phyloP scores from a whole-genome alignment of 2,888 invertebrate genomes.

The Caradrina clavipalpis region DNA sequence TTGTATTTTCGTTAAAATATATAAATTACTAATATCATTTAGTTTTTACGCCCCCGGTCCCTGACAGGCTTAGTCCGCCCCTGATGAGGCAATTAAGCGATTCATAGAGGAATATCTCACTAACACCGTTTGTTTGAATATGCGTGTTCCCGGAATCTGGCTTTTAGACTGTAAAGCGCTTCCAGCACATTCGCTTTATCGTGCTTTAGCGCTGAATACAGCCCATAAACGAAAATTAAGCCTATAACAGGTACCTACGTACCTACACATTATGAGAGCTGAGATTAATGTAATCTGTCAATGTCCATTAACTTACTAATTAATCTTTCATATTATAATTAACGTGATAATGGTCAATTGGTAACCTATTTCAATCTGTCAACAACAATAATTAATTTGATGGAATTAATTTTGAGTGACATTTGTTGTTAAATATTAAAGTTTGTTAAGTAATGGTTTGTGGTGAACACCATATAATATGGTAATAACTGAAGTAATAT shows the following conservation, averaged over 20 bases:
- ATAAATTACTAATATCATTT: too few relatives aligned
- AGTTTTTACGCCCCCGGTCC: too few relatives aligned
- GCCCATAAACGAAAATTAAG: background rate
- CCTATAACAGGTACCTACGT: background rate
- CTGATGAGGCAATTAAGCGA: constrained; percentile 23
- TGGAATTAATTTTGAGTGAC: constrained; percentile 27
- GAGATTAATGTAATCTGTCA: background rate
- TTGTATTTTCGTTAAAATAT: too few relatives aligned
- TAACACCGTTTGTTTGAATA: constrained; percentile 19
- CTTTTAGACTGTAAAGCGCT: constrained; percentile 32
- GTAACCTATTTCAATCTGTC: constrained; percentile 15
- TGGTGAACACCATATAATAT: background rate
- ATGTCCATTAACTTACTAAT: constrained; percentile 8
- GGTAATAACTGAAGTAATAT: background rate
- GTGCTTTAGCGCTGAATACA: constrained; percentile 6
- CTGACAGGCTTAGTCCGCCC: too few relatives aligned
- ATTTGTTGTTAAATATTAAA: constrained; percentile 17
- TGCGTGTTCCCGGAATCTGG: constrained; percentile 24
- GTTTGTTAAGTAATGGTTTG: background rate
- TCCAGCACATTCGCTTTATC: constrained; percentile 33
- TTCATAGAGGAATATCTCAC: constrained; percentile 39
- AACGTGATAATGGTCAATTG: constrained; percentile 17
- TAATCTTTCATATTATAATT: constrained; percentile 42
- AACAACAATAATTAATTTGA: constrained; percentile 34
- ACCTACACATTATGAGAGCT: background rate